Evolutionary conservation across 2,113 vertebrate genomes (phyloP).

Genomic region (Anhinga rufa): DNA sequence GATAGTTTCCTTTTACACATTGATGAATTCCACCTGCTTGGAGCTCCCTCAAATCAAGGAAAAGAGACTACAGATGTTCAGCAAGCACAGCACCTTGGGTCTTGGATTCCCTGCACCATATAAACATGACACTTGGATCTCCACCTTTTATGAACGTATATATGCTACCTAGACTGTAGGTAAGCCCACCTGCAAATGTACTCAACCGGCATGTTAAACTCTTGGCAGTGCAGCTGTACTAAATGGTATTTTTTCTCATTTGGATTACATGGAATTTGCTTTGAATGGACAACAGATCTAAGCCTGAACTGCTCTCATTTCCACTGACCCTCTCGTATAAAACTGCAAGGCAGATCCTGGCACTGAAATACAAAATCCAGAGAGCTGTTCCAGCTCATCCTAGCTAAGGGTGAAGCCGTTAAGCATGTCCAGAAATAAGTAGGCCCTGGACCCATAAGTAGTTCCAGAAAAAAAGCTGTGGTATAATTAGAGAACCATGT

Average conservation of each 20-base stretch:
- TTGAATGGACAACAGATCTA: neutral
- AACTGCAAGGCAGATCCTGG: neutral
- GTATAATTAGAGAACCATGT: neutral
- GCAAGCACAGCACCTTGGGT: neutral
- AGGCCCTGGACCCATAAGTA: neutral
- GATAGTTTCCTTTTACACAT: slow-evolving; percentile 6
- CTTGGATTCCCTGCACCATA: neutral
- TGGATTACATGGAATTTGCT: neutral
- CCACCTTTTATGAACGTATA: neutral
- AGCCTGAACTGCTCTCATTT: neutral
- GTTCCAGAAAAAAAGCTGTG: neutral
- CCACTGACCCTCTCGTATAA: neutral
- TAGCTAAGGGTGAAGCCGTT: neutral
- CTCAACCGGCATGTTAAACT: neutral
- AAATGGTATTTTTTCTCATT: neutral
- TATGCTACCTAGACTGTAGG: neutral
- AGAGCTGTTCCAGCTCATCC: neutral
- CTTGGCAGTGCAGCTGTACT: neutral
- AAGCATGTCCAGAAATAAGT: neutral
- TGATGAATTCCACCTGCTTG: slow-evolving; percentile 45
- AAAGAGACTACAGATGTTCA: neutral
- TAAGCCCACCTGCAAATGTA: neutral
- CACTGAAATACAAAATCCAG: neutral
- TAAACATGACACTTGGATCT: neutral
- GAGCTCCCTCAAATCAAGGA: neutral